phyloP scores from a whole-genome alignment of 2,888 invertebrate species.

The Lithosia quadra region DNA sequence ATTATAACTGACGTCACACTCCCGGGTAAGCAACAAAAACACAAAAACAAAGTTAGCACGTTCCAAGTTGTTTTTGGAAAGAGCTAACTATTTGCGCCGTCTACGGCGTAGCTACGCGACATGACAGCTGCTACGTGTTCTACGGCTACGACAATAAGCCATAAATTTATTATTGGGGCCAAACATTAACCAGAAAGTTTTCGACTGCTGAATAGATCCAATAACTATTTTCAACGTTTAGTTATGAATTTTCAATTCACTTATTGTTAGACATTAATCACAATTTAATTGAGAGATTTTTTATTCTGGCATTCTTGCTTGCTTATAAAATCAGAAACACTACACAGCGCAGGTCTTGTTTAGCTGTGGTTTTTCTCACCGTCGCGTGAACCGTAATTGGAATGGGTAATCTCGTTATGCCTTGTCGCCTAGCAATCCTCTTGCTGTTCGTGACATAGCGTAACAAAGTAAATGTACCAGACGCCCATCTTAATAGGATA shows the following conservation, averaged over 20 bases:
- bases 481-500: not conserved
- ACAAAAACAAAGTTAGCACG: constrained; percentile 42
- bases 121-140: constrained; percentile 55
- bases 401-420: not conserved
- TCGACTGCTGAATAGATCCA: not conserved
- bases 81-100: constrained; percentile 31
- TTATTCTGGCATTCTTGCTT: not conserved
- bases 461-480: not conserved
- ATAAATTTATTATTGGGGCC: constrained; percentile 36
- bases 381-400: not conserved
- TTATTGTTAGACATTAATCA: not conserved
- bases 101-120: constrained; percentile 44
- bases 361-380: not conserved
- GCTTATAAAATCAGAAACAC: not conserved
- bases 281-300: not conserved
- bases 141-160: constrained; percentile 45
- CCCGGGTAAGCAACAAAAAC: constrained; percentile 23
- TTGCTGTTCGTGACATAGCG: not conserved
- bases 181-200: constrained; percentile 12
- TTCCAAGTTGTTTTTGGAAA: constrained; percentile 42
- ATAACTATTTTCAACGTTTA: constrained; percentile 7
- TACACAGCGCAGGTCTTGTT: too few relatives aligned
- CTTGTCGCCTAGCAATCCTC: not conserved
- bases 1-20: constrained; percentile 14
- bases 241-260: not conserved